Evolutionary conservation across 35 echinoderm and acorn worm genomes (phyloP), one percentile per base, ranked within the genome.

Genomic region (Diadema setosum): DNA sequence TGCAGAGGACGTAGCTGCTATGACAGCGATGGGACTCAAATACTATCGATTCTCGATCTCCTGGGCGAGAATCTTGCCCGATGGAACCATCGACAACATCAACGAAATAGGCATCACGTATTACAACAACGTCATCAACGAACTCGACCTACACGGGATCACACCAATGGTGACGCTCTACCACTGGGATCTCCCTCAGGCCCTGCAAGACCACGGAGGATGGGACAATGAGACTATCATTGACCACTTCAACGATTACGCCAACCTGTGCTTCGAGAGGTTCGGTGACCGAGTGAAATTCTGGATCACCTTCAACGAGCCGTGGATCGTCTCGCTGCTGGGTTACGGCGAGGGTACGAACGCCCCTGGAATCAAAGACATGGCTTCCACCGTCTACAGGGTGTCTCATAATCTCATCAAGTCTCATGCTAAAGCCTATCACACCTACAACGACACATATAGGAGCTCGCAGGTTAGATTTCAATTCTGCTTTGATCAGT

Each of bases 241-340:
- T 21, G 58, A 87, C 0, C 59, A 67, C 24, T 97, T 93, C 73
- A 87, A 97, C 16, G 75, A 97, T 83, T 97, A 93, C 35, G 91
- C 95, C 15, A 50, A 90, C 9, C 81, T 69, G 16, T 90, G 95
- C 65, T 93, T 87, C 44, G 3, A 90, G 27, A 93, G 55, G 16
- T 97, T 93, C 58, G 95, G 95, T 0, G 82, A 93, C 46, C 20
- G 91, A 26, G 91, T 93, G 8, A 93, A 93, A 56, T 89, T 90
- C 40, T 97, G 95, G 95, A 97, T 97, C 26, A 97, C 95, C 9
- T 92, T 97, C 75, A 97, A 97, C 80, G 95, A 97, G 64, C 95
- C 95, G 1, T 97, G 95, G 95, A 92, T 97, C 35, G 90, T 97
- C 30, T 63, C 95, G 29, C n/a, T 93, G 11, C 55, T 97, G 46